Conservation (phyloP, 2,797 vertebrate genomes). For the Oreochromis mossambicus region DNA sequence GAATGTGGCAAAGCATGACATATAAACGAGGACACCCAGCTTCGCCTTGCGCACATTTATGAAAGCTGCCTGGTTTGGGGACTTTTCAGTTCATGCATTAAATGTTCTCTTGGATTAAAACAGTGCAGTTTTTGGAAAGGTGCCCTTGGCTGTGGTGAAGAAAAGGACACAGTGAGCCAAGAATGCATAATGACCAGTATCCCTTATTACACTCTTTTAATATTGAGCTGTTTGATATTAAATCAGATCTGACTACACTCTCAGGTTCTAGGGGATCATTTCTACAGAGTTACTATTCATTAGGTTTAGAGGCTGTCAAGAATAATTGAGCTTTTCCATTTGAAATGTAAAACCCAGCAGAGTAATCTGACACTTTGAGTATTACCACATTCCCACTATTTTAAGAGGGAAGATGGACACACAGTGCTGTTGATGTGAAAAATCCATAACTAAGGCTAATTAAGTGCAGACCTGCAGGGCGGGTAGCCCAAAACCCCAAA, state of each 20-base stretch:
- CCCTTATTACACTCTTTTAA: slow-evolving; percentile 10
- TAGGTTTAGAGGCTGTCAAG: not conserved
- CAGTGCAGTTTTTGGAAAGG: slow-evolving; percentile 10
- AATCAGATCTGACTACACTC: slow-evolving; percentile 18
- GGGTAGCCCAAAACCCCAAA: not conserved
- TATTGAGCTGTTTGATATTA: slow-evolving; percentile 23
- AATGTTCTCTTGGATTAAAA: slow-evolving; percentile 36
- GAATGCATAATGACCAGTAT: slow-evolving; percentile 27
- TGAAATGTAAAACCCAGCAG: not conserved
- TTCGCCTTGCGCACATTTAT: slow-evolving; percentile 19
- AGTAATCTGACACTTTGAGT: not conserved
- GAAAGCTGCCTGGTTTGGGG: slow-evolving; percentile 15
- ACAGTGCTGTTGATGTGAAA: not conserved
- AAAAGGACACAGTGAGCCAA: slow-evolving; percentile 10
- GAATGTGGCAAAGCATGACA: not conserved
- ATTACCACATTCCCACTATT: not conserved
- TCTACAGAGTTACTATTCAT: slow-evolving; percentile 15
- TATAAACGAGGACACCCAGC: slow-evolving; percentile 16
- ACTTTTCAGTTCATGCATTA: slow-evolving; percentile 24
- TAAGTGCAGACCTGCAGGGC: not conserved
- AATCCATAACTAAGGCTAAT: not conserved
- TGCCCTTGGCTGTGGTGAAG: slow-evolving; percentile 13
- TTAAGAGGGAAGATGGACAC: not conserved
- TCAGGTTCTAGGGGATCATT: not conserved
- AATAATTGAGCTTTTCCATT: not conserved